Conservation (phyloP, 1,140 invertebrate genomes). For the Eriocheir sinensis region DNA sequence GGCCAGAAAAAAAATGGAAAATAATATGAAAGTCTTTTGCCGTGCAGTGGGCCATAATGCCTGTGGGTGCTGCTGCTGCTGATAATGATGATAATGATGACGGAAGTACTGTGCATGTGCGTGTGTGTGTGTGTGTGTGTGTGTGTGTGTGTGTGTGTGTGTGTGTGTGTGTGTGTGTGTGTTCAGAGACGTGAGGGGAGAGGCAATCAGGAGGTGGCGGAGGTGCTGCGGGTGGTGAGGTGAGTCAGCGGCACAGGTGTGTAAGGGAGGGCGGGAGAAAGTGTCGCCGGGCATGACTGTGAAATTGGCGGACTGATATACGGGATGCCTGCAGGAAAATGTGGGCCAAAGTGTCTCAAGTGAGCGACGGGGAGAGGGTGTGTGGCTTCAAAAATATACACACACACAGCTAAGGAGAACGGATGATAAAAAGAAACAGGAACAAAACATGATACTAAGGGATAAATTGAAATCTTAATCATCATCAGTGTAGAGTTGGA, state of each 20-base stretch:
- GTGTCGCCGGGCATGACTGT: not conserved
- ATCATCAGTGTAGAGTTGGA: too few relatives aligned
- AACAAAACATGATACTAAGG: too few relatives aligned
- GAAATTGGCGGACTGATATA: conserved; percentile 6
- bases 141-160: not conserved
- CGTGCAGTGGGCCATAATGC: not conserved
- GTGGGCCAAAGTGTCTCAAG: not conserved
- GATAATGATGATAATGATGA: not conserved
- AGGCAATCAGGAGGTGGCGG: not conserved
- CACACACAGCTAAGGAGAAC: not conserved
- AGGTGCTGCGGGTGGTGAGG: not conserved
- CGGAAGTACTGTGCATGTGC: not conserved
- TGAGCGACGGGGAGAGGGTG: not conserved
- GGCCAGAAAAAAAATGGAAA: too few relatives aligned
- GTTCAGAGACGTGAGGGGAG: not conserved
- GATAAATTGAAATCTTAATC: too few relatives aligned
- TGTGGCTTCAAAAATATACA: not conserved
- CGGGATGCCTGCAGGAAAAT: not conserved
- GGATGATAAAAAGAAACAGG: not conserved
- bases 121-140: not conserved
- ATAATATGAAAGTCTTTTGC: too few relatives aligned
- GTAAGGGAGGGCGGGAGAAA: not conserved
- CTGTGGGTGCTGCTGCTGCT: too few relatives aligned
- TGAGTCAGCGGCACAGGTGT: not conserved
- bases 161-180: not conserved